phyloP scores from a whole-genome alignment of 2,888 invertebrate species.

The Baccha elongata region DNA sequence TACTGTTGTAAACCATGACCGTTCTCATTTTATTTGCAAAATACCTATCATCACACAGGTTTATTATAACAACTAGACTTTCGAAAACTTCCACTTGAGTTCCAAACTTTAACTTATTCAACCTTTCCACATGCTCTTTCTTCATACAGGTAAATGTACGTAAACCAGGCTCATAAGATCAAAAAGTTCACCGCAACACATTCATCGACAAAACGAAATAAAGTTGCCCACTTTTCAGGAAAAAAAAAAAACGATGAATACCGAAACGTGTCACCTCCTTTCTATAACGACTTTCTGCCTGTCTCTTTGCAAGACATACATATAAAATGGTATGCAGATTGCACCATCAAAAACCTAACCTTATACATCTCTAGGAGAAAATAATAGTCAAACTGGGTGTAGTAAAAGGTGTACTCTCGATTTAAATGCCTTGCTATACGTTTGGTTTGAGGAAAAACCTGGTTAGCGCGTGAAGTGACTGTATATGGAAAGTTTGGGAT shows the following conservation, averaged over 20 bases:
- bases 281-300: not conserved
- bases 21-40: no score
- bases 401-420: conserved; percentile 18
- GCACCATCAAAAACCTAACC: not conserved
- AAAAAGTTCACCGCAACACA: conserved; percentile 60
- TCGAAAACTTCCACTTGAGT: conserved; percentile 15
- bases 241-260: conserved; percentile 55
- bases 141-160: not conserved
- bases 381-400: not conserved
- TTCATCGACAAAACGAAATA: conserved; percentile 20
- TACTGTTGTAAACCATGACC: no score
- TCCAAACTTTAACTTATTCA: not conserved
- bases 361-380: not conserved
- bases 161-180: conserved; percentile 40
- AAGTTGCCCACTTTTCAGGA: conserved; percentile 59
- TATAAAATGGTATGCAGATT: not conserved
- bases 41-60: not conserved
- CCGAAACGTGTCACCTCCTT: conserved; percentile 56
- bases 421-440: conserved; percentile 28
- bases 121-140: not conserved
- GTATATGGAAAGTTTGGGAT: not conserved
- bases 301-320: conserved; percentile 11
- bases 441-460: conserved; percentile 18
- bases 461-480: conserved; percentile 11
- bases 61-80: not conserved